Conservation (phyloP, 2,113 vertebrate genomes). For the Cyprinodon tularosa region DNA sequence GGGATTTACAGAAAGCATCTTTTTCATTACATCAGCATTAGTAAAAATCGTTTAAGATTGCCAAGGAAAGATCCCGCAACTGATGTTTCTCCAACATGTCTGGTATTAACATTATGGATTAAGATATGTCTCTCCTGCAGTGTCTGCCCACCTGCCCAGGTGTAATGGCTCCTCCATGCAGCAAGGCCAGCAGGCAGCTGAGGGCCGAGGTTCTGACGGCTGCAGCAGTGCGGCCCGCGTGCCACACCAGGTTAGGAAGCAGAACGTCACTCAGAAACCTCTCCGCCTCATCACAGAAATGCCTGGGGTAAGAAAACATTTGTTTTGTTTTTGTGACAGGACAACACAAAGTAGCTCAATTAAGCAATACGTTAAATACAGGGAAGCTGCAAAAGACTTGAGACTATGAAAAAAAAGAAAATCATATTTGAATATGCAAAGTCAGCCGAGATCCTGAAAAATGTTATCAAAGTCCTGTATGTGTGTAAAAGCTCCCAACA, state of each 20-base stretch:
- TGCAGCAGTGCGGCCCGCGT: conserved; percentile 86
- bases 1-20: conserved; percentile 46
- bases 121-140: not conserved
- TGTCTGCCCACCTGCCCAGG: conserved; percentile 81
- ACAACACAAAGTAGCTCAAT: too few species aligned
- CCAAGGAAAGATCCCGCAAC: conserved; percentile 8
- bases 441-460: too few species aligned
- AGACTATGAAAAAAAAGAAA: too few species aligned
- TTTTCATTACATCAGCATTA: conserved; percentile 48
- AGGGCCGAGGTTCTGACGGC: conserved; percentile 89
- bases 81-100: conserved; percentile 4
- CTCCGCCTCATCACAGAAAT: conserved; percentile 82
- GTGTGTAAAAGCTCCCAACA: not conserved
- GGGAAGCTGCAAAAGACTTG: too few species aligned
- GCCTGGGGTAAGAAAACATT: conserved; percentile 70
- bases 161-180: conserved; percentile 78
- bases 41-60: conserved; percentile 39
- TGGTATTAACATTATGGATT: conserved; percentile 19
- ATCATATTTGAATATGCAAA: too few species aligned
- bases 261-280: conserved; percentile 84
- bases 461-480: too few species aligned
- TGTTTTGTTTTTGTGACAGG: too few species aligned
- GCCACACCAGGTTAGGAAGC: conserved; percentile 94
- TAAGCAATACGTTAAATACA: too few species aligned
- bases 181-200: conserved; percentile 90